Evolutionary conservation across 2,888 invertebrate species (phyloP), one percentile per base, ranked within the genome.

Genomic region (Tachystola acroxantha): DNA sequence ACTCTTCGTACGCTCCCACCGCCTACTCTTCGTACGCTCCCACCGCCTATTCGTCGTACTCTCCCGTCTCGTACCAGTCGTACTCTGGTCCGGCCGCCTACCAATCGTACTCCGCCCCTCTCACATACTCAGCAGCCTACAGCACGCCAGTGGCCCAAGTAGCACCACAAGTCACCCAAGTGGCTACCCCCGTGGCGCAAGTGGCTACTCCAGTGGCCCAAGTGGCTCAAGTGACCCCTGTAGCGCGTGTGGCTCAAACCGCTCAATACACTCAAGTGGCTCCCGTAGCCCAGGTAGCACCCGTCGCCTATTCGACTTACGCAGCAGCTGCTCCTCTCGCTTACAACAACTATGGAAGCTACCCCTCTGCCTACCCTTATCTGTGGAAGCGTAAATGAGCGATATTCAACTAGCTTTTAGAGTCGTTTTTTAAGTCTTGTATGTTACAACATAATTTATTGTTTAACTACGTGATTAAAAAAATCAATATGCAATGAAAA

Each of bases 131-230:
- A 14, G 16, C 16, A 16, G 14, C 35, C 5, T 35, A 32, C 35
- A 16, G 26, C 29, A 22, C 25, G 2, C 41, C 48, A 6, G 43
- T 45, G n/a, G 44, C 42, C 10, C 44, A 39, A 36, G 20, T 42
- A n/a, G 35, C 29, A 3, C 3, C 16, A 3, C 28, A 28, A 27
- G 11, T 27, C 9, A 13, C 28, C 3, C 33, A 16, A 19, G 32
- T 38, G 1, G 35, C 33, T 10, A 33, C 43, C 34, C 42, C 33
- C 20, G 36, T 53, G 6, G 34, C 43, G 9, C 39, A 50, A 27
- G 34, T 48, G 7, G 42, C 57, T 4, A 33, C 43, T 34, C 42
- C 33, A 16, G 36, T 53, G 6, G 34, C 43, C n/a, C 39, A 50
- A 27, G 34, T 48, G 7, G 42, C 57, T 4, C 57, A 16, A 16